Base-by-base conservation (phyloP, 2,888 invertebrate species). In the Dryobotodes eremita region DNA sequence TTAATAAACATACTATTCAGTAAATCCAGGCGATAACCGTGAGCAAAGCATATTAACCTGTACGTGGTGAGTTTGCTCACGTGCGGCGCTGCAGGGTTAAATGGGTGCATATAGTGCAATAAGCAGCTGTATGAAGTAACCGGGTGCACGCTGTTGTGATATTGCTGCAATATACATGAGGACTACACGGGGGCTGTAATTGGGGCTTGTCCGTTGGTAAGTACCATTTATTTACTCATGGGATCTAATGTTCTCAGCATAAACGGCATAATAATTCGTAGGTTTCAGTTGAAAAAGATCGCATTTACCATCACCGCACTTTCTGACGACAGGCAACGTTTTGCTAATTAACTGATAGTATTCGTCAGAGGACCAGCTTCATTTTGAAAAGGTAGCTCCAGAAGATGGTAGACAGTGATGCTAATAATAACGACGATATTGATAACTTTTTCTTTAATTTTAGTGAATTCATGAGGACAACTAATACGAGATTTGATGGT, bases 1-100 rank as follows among this genome's bases (percentile, higher is more conserved):
- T 20, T 78, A 84, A 57, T 75, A 77, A 71, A 72, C 31, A 46
- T 70, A 66, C 31, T 57, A 46, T 75, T 57, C 0, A 31, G 74
- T 75, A 79, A 82, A 82, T 82, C 73, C 75, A 11, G n/a, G 74
- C 65, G 10, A 68, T 74, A 82, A 71, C 55, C 31, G 66, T 13
- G 75, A 53, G 71, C 70, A 48, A 55, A 46, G 62, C 31, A 36
- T 61, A 80, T 87, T 84, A 85, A 77, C 81, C 85, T 74, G 84
- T 65, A 84, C 72, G 69, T 71, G 50, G 57, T 36, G 26, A 48
- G 61, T 31, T 59, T 71, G 71, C 61, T 62, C 82, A 62, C 68
- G 57, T 61, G 74, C 65, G 72, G 36, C 69, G 98, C 98, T 0
- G 98, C 98, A 89, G 94, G 95, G 72, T 96, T 97, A 74, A 73